Percentiles rank a stretch among this genome's conserved stretches.
phyloP scores from a whole-genome alignment of 2,797 vertebrate genomes.

The Erethizon dorsatum region DNA sequence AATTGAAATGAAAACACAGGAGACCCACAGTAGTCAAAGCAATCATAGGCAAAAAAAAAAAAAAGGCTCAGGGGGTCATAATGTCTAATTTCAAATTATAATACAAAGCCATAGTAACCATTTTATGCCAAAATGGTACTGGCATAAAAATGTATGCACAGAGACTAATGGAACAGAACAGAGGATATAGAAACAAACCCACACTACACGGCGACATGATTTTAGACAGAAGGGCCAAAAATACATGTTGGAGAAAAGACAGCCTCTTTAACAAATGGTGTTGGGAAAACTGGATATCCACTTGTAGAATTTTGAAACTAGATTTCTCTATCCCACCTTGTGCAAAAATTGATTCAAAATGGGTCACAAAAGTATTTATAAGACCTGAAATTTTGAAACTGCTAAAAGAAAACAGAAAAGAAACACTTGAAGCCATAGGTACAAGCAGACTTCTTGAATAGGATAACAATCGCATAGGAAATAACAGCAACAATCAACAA shows the following conservation, averaged over 20 bases:
- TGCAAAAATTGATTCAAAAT: not conserved
- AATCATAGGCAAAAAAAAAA: not conserved
- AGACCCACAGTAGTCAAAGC: no score
- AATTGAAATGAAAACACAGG: no score
- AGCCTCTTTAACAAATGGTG: no score
- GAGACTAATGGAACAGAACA: not conserved
- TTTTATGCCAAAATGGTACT: not conserved
- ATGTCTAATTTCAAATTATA: not conserved
- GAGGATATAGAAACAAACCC: no score
- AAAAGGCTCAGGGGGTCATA: not conserved
- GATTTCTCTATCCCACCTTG: not conserved
- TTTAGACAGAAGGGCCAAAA: not conserved
- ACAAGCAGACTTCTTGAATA: not conserved
- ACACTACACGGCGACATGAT: not conserved
- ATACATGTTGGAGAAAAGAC: no score
- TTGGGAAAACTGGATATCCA: no score
- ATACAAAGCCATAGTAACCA: not conserved
- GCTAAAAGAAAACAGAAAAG: not conserved
- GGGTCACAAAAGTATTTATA: not conserved
- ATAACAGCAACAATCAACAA: not conserved
- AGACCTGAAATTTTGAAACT: not conserved
- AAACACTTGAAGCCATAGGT: not conserved
- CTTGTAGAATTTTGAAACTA: no score
- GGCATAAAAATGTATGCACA: not conserved
- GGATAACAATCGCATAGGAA: not conserved